Evolutionary conservation across 2,113 vertebrate species (phyloP), one percentile per base, ranked within the genome.

Genomic region (Probosciger aterrimus): DNA sequence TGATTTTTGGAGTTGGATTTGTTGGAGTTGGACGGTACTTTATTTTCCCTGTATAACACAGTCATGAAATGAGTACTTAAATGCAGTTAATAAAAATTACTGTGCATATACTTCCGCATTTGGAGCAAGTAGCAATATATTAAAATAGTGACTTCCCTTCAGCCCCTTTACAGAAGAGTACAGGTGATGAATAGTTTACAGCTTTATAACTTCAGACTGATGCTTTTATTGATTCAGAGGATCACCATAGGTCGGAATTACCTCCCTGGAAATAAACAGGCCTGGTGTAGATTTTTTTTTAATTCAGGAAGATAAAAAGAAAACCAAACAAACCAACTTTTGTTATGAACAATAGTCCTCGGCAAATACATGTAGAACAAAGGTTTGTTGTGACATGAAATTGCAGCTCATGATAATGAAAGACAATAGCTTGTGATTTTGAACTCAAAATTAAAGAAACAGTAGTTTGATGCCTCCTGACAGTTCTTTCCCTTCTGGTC

Each of bases 41-140:
- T 90, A 63, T 95, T 96, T 82, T 95, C 69, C 30, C 16, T 96
- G 93, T 37, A 83, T 68, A 94, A 68, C 18, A 57, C 11, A 90
- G 65, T 28, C 52, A 62, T 86, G 8, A 89, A 90, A 94, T 94
- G 44, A 97, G 93, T 88, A 96, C 83, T 96, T 97, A 93, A 93
- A 82, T 87, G 24, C 35, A 93, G 94, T 94, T 95, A 95, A 62
- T 63, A 95, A 91, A 52, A 95, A 74, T 82, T 85, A 37, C 37
- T 59, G 35, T 50, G n/a, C 25, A 44, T 67, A 91, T n/a, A 80
- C 6, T 92, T 89, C 49, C 83, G 47, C 24, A 96, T 95, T 79
- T 41, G 33, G 39, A 81, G 37, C 27, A 79, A 90, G 95, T 60
- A 67, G 18, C 50, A 80, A 59, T 80, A 76, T 73, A 33, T 64